phyloP scores from a whole-genome alignment of 2,797 vertebrate species.

The Hoplostethus mediterraneus region DNA sequence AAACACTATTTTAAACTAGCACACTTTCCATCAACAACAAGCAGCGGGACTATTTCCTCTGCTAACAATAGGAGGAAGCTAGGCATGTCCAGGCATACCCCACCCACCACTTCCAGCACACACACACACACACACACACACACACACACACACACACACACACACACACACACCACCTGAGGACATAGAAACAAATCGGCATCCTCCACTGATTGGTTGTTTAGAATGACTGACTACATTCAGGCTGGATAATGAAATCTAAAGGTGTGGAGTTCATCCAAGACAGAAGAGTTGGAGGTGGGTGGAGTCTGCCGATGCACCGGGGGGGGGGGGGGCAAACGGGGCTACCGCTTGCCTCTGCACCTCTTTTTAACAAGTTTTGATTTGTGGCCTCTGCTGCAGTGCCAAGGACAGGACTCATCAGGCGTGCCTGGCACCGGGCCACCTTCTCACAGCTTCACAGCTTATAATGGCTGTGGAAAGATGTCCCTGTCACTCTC shows the following conservation, averaged over 20 bases:
- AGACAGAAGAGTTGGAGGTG: neutral
- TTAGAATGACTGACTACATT: neutral
- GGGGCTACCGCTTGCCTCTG: neutral
- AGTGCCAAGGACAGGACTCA: conserved; percentile 24
- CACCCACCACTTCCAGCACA: neutral
- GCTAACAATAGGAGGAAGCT: conserved; percentile 38
- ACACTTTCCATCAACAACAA: conserved; percentile 41
- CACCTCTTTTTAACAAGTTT: neutral
- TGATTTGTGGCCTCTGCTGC: neutral
- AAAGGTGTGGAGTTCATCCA: neutral
- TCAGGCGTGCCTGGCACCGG: conserved; percentile 4
- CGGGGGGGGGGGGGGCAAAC: neutral
- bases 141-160: no score
- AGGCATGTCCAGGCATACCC: conserved; percentile 12
- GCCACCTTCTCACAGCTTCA: conserved; percentile 22
- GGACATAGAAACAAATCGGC: no score
- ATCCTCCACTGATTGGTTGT: no score
- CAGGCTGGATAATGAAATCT: neutral
- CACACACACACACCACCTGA: no score
- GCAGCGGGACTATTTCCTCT: conserved; percentile 16
- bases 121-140: neutral
- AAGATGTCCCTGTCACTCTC: conserved; percentile 10
- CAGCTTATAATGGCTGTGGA: conserved; percentile 28
- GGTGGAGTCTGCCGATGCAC: neutral
- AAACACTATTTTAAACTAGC: conserved; percentile 50